Evolutionary conservation across 2,797 vertebrate species (phyloP), one percentile per base, ranked within the genome.

Genomic region (Hypotaenidia philippensis): DNA sequence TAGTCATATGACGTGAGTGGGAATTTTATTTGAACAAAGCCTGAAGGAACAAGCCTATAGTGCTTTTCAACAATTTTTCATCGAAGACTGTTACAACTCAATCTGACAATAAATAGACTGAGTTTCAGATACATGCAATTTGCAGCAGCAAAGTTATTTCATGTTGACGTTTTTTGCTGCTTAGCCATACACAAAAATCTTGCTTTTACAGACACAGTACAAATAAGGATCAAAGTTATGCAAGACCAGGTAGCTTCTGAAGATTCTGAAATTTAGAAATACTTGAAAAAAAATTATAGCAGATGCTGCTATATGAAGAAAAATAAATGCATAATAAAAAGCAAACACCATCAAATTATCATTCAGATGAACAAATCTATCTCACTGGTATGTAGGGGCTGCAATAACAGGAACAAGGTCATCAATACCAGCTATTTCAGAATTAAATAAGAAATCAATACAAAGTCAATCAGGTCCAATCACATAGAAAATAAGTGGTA

Each of bases 21-120:
- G 66, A 95, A 95, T 95, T 90, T 84, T 66, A 79, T 84, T 84
- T 84, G 74, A 95, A 72, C 70, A 95, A 84, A 79, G 77, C 66
- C 90, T 2, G 1, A 60, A 90, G 77, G 81, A 93, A 63, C 26
- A 87, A 93, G 47, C 11, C 52, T 88, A 82, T 95, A 95, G 83
- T 27, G 40, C 16, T 92, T 94, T 93, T 72, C 70, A 88, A 84
- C 70, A 70, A 61, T 84, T 94, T 95, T 93, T 93, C 77, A 88
- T 90, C 92, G 60, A 83, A 88, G 55, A 76, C 64, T 79, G 77
- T 76, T 90, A 92, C 63, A 38, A 66, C 36, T 93, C 74, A 90
- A 59, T 79, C 74, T 94, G 83, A 89, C 74, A 94, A 59, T 31
- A 94, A 86, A 91, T 23, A 87, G 41, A 55, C 68, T 41, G 63